Evolutionary conservation across 2,888 invertebrate genomes (phyloP), one percentile per base, ranked within the genome.

Genomic region (Horisme vitalbata): DNA sequence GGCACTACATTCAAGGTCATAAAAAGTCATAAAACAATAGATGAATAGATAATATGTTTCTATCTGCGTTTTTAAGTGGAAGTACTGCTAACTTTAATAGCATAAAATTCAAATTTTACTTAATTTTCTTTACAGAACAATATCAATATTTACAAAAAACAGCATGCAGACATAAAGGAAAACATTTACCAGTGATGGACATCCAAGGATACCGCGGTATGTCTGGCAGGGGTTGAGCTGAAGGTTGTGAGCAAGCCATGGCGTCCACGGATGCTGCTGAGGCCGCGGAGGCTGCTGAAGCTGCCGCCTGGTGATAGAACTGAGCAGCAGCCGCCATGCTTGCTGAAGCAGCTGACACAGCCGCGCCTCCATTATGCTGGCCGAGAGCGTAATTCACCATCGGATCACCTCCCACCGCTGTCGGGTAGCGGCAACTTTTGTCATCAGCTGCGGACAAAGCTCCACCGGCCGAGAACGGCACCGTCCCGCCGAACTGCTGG

Each of bases 121-220:
- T 11, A 5, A 26, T 24, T 36, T 48, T 57, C 52, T 68, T 66
- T 56, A 50, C 54, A 64, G 54, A 54, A 54, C 52, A 67, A 61
- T 56, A 20, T 39, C 36, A 30, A 33, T 20, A 39, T 35, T 30
- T 9, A 41, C 26, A 36, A 63, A 55, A 54, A 61, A 39, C 52
- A 65, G 55, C 82, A 82, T 83, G 81, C 85, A 81, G 59, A 65
- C 68, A 75, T 71, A 69, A 74, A 75, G 70, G 71, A 63, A 77
- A 83, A 74, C 61, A 91, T 92, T 94, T 92, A 97, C 97, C 97
- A 92, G 97, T 97, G 87, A 97, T 96, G 75, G 97, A 96, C 97
- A 97, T 97, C 97, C 97, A 97, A 34, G 97, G 97, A 84, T 97
- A 97, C 76, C 97, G 93, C 44, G 97, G 97, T 79, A 97, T 95